A percentile compares a stretch with the other conserved stretches of the same genome.
phyloP scores from a whole-genome alignment of 1,140 invertebrate species.

The Drosophila insularis region DNA sequence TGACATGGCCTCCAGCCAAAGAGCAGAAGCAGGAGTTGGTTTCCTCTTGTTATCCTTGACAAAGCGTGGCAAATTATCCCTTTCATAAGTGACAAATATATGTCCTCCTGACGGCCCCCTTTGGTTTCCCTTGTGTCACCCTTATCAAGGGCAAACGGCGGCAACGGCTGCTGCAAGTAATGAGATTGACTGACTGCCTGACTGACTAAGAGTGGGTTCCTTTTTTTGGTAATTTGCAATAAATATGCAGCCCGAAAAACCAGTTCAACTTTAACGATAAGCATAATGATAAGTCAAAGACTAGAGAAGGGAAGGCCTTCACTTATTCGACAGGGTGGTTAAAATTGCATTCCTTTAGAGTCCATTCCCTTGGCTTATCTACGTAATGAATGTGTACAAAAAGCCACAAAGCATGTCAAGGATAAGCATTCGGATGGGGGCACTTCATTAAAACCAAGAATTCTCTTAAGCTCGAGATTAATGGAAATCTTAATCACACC shows the following conservation, averaged over 20 bases:
- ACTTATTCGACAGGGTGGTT: background rate
- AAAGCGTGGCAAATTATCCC: constrained; percentile 75
- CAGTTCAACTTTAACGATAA: constrained; percentile 18
- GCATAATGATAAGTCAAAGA: constrained; percentile 4
- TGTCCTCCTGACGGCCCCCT: background rate
- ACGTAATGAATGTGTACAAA: constrained; percentile 1
- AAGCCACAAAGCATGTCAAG: constrained; percentile 8
- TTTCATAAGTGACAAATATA: constrained; percentile 78
- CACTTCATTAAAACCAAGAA: background rate
- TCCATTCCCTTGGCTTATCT: background rate
- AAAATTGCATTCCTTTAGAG: constrained; percentile 9
- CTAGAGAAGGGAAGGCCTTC: background rate
- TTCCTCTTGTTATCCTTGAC: constrained; percentile 40
- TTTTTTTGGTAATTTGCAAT: constrained; percentile 71
- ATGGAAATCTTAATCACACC: constrained; percentile 7
- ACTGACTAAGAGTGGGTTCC: background rate
- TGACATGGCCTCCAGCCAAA: constrained; percentile 15
- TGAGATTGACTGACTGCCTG: constrained; percentile 43
- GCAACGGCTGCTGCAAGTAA: constrained; percentile 70
- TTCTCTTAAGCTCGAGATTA: constrained; percentile 4
- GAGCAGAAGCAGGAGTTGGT: constrained; percentile 11
- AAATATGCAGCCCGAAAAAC: constrained; percentile 64
- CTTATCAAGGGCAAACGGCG: constrained; percentile 56
- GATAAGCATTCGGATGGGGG: background rate
- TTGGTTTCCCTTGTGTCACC: constrained; percentile 22